Evolutionary conservation across 2,888 invertebrate genomes (phyloP), one percentile per base, ranked within the genome.

Genomic region (Drosophila nr. perissopoda): DNA sequence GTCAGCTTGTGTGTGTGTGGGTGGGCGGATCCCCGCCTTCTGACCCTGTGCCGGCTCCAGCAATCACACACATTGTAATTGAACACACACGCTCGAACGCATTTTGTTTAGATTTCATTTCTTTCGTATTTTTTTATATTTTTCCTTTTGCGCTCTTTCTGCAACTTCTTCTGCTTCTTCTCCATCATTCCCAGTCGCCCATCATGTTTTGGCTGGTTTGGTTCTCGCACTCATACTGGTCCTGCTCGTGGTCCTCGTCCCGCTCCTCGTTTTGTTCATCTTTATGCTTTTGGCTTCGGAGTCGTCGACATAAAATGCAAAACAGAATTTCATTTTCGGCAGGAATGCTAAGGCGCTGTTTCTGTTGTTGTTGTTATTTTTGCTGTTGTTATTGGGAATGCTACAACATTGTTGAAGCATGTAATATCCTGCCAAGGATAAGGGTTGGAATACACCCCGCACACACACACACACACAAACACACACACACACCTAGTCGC

Each of bases 61-160:
- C 90, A 90, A 88, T 87, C 90, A 85, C 90, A 87, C 90, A 90
- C 89, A 89, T 90, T 90, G 89, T 89, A 89, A 89, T 89, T 89
- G 89, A 89, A 90, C 89, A 83, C 87, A 89, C 90, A 89, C 85
- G 90, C 89, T 83, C 85, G 84, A 90, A 81, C 89, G 90, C 88
- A 89, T 89, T 89, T 87, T 89, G 87, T 88, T 88, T 88, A 88
- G 88, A 88, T 88, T 88, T 88, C 82, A 88, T 88, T 86, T 86
- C 87, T 77, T 74, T 73, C 58, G 21, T 57, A 21, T 60, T 70
- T 76, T 77, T 74, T 52, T 52, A 18, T n/a, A n/a, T 33, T 74
- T 34, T 62, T 72, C 73, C 46, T 74, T 72, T 56, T 48, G 42
- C 66, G 71, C 80, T 63, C 76, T 82, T 85, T 80, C 54, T 74